Evolutionary conservation across 2,888 invertebrate species (phyloP).

Genomic region (Glyphotaelius pellucidus): DNA sequence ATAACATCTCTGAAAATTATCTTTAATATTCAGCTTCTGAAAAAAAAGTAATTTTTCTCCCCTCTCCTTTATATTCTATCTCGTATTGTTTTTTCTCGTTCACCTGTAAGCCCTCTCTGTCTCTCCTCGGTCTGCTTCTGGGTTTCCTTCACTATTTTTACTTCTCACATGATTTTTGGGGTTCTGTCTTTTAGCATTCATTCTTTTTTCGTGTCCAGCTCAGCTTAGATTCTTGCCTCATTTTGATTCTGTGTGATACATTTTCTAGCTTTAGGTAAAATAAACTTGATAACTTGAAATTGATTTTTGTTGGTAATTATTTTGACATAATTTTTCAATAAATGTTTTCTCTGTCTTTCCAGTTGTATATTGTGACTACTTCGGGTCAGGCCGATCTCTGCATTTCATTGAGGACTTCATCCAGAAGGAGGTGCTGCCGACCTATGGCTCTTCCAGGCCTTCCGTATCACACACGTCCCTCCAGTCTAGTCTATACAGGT

Average conservation of each 20-base stretch:
- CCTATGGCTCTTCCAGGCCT: constrained; percentile 86
- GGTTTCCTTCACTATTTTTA: too few species aligned
- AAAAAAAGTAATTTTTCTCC: too few species aligned
- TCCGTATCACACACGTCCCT: constrained; percentile 90
- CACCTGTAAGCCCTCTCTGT: not conserved
- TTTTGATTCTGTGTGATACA: not conserved
- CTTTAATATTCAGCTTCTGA: too few species aligned
- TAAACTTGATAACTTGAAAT: not conserved
- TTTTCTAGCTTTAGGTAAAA: not conserved
- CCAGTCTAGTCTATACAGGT: constrained; percentile 92
- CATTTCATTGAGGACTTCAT: constrained; percentile 93
- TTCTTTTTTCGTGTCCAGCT: not conserved
- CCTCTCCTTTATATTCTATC: not conserved
- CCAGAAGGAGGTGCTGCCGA: constrained; percentile 85
- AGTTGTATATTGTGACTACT: constrained; percentile 93
- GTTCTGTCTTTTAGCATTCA: not conserved
- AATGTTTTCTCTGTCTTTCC: constrained; percentile 71
- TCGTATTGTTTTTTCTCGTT: not conserved
- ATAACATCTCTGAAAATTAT: too few species aligned
- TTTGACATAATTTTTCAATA: not conserved
- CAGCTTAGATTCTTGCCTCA: not conserved
- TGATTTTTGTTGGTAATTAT: not conserved
- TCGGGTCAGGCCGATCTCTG: constrained; percentile 88
- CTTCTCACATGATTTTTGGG: too few species aligned
- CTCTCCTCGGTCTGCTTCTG: not conserved